Percentiles rank a stretch among this genome's conserved stretches.
Evolutionary conservation across 2,888 invertebrate species (phyloP).

Genomic region (Nymphalis polychloros): DNA sequence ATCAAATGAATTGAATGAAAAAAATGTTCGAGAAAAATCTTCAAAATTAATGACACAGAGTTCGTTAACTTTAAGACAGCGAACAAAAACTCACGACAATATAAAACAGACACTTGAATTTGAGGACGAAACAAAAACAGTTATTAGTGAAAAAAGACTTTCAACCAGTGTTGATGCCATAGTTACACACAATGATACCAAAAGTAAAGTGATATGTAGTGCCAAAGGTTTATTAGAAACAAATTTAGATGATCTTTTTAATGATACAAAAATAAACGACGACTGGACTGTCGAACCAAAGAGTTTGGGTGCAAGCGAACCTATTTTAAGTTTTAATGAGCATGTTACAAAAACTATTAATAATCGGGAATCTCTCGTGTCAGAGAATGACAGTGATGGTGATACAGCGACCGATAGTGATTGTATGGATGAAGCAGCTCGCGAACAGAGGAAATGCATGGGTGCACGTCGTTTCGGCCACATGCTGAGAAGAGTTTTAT

Average conservation of each 20-base stretch:
- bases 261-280: conserved; percentile 63
- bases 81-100: conserved; percentile 66
- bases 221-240: conserved; percentile 81
- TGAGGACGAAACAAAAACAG: conserved; percentile 52
- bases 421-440: conserved; percentile 67
- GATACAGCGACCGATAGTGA: conserved; percentile 73
- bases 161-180: conserved; percentile 74
- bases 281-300: conserved; percentile 65
- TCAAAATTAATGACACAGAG: conserved; percentile 56
- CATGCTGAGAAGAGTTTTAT: conserved; percentile 71
- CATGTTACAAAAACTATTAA: conserved; percentile 51
- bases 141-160: conserved; percentile 63
- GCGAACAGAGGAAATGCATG: conserved; percentile 72
- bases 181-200: conserved; percentile 62
- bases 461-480: conserved; percentile 75
- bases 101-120: conserved; percentile 44
- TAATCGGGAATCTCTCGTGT: conserved; percentile 69
- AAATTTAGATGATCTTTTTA: conserved; percentile 76
- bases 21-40: conserved; percentile 47
- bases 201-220: conserved; percentile 78
- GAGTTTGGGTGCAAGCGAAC: conserved; percentile 74
- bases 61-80: conserved; percentile 65
- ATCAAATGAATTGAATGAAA: conserved; percentile 46
- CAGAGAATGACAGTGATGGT: conserved; percentile 69
- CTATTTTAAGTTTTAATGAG: conserved; percentile 64